Base-by-base conservation (phyloP, 2,797 vertebrate genomes). In the Poecilia velifera region DNA sequence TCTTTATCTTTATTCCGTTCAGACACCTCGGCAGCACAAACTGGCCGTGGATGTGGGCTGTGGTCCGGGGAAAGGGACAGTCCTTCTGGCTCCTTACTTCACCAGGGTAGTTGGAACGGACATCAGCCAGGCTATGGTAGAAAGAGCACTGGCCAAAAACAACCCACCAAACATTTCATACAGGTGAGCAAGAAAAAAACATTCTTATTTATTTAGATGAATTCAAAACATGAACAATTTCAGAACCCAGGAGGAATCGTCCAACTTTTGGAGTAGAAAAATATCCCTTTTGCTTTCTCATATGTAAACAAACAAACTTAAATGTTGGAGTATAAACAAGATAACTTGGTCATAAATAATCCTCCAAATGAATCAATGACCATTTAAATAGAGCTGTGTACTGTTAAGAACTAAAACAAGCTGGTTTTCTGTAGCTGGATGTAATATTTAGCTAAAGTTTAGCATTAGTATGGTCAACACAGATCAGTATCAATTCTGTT, bases 11-110 rank as follows among this genome's bases (percentile, higher is more conserved):
- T 28, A 1, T 6, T 45, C 5, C 1, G 12, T 46, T 71, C 25
- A 71, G 68, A 45, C 25, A 46, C 12, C 13, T 0, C n/a, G 28
- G 41, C 10, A 16, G 6, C 28, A 14, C 41, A 45, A 71, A 28
- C 68, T 71, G 43, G 68, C 68, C 2, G 68, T 71, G 3, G 68
- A 71, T 45, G 68, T 71, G 39, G 68, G 68, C 41, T 71, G 68
- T 5, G 68, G 68, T 45, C 68, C 68, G 1, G 39, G 68, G 25
- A 41, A 71, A 28, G 25, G 41, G 5, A 71, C 68, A 0, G 68
- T 46, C 22, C 41, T 45, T 6, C 45, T 71, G 12, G 68, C 68
- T 8, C 41, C 68, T n/a, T 45, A 28, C 41, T 71, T 71, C 68
- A 45, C 25, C 13, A 71, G 25, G 10, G 68, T 71, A n/a, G 41